Conservation (phyloP, 1,140 invertebrate species). For the Drosophila triauraria region DNA sequence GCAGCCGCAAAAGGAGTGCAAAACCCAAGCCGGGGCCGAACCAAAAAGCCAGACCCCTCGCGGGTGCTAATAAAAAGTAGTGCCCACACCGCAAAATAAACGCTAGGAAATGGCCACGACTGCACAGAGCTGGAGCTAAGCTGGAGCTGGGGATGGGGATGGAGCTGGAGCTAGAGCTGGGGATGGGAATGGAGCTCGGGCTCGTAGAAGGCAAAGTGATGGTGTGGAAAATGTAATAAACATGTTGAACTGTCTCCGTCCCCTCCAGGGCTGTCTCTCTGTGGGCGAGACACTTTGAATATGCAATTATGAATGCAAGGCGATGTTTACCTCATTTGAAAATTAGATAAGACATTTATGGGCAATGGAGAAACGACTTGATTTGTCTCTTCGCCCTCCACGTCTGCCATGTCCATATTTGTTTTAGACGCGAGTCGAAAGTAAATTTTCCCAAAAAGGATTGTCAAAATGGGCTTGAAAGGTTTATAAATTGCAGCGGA, state of each 20-base stretch:
- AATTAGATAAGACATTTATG: conserved; percentile 80
- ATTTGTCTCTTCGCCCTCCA: conserved; percentile 39
- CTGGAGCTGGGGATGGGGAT: not conserved
- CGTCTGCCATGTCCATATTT: not conserved
- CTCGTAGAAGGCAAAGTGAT: conserved; percentile 60
- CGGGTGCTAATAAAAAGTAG: conserved; percentile 78
- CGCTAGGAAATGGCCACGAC: conserved; percentile 71
- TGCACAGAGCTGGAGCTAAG: conserved; percentile 12
- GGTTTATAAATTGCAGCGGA: not conserved
- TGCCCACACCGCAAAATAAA: conserved; percentile 71
- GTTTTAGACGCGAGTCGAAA: not conserved
- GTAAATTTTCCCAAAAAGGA: conserved; percentile 10
- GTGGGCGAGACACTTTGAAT: conserved; percentile 74
- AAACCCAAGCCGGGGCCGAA: not conserved
- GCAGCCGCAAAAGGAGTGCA: conserved; percentile 15
- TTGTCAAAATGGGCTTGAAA: not conserved
- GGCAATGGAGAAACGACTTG: conserved; percentile 64
- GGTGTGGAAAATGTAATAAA: conserved; percentile 81
- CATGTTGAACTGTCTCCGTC: conserved; percentile 62
- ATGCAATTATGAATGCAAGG: conserved; percentile 78
- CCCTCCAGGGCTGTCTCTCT: conserved; percentile 14
- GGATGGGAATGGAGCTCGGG: not conserved
- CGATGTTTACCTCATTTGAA: conserved; percentile 76
- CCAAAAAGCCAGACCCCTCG: conserved; percentile 42
- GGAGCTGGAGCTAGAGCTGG: not conserved